phyloP scores from a whole-genome alignment of 2,797 vertebrate species.

The Odontamblyopus rebecca region DNA sequence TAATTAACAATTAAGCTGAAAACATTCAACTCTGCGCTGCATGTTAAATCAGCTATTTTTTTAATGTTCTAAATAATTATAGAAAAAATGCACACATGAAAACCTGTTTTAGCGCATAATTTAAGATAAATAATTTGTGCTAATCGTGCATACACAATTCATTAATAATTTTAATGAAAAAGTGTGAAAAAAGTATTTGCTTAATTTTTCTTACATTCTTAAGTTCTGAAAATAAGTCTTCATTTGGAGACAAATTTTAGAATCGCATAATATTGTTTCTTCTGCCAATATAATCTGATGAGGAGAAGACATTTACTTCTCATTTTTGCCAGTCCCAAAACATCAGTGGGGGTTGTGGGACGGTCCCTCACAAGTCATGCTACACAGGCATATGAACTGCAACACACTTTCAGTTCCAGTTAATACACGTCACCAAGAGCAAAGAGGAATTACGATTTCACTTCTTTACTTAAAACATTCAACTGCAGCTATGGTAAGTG shows the following conservation, averaged over 20 bases:
- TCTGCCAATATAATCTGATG: neutral
- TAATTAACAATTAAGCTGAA: no score
- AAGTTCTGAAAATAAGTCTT: neutral
- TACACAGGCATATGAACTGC: neutral
- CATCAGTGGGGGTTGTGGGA: neutral
- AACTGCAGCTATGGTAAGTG: conserved; percentile 46
- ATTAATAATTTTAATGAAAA: neutral
- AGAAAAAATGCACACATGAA: no score
- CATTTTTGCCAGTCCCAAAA: no score
- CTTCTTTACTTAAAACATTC: neutral
- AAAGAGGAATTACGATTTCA: neutral
- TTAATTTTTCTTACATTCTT: neutral
- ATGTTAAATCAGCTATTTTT: no score
- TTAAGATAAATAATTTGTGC: no score
- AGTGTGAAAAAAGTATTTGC: neutral
- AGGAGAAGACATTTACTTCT: neutral
- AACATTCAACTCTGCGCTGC: no score
- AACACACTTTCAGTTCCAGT: conserved; percentile 60
- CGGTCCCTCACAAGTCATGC: conserved; percentile 11
- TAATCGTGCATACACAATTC: neutral
- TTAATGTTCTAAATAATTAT: no score
- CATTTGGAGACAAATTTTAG: neutral
- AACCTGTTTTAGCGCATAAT: no score
- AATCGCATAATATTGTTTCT: neutral
- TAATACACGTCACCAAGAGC: neutral